phyloP scores from a whole-genome alignment of 2,888 invertebrate species.

The Napeogenes sylphis region DNA sequence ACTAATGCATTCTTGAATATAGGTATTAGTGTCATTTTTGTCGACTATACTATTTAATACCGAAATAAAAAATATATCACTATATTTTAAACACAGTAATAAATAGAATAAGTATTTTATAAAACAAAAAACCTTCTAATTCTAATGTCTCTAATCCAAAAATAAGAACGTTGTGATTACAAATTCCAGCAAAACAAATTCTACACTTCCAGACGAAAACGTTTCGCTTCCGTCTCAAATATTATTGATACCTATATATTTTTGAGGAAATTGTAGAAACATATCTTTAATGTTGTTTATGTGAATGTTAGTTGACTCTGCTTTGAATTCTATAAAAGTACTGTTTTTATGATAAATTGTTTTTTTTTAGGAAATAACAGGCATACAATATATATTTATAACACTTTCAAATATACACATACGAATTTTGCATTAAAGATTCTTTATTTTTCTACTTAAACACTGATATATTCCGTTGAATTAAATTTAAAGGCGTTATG shows the following conservation, averaged over 20 bases:
- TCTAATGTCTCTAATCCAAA: too few species aligned
- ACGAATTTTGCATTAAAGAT: not conserved
- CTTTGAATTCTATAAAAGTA: not conserved
- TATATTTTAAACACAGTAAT: too few species aligned
- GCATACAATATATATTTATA: not conserved
- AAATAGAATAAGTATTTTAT: too few species aligned
- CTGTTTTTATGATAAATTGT: not conserved
- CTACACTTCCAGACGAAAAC: not conserved
- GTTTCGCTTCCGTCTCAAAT: slow-evolving; percentile 10
- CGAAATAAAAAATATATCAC: too few species aligned
- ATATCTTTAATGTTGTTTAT: slow-evolving; percentile 15
- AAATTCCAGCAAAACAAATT: not conserved
- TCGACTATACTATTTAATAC: too few species aligned
- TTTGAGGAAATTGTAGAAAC: slow-evolving; percentile 12
- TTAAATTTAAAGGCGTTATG: slow-evolving; percentile 15
- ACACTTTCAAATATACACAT: not conserved
- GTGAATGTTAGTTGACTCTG: not conserved
- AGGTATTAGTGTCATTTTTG: too few species aligned
- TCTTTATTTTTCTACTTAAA: not conserved
- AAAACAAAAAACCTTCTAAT: too few species aligned
- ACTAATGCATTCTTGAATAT: too few species aligned
- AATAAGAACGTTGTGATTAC: too few species aligned
- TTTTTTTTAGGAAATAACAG: not conserved
- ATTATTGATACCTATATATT: slow-evolving; percentile 15
- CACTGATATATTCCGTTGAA: not conserved